Base-by-base conservation (phyloP, 2,113 vertebrate species). In the Poeciliopsis prolifica region DNA sequence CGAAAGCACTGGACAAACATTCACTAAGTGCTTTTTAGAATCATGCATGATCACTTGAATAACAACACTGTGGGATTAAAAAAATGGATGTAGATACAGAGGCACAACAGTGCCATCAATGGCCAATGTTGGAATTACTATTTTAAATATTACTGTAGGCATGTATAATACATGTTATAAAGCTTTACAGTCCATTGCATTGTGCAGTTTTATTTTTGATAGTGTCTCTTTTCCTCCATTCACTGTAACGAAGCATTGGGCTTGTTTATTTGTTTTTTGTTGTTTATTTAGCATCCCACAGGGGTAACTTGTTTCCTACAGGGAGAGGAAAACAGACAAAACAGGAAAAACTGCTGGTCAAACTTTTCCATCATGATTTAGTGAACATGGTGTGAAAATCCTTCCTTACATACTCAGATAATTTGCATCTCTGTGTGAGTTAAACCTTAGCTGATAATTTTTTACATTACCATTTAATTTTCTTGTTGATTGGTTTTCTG, bases 281-380 rank as follows among this genome's bases (percentile, higher is more conserved):
- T 77, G 74, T 87, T 72, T 77, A 70, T 83, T 72, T 77, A 74
- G 75, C 83, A 85, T 68, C 72, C 77, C 80, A 69, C 75, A 78
- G 87, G 81, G 81, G 89, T 80, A 44, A 33, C 74, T 58, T 73
- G 80, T 74, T 84, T 88, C 75, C 82, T 80, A 70, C 74, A 77
- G 87, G 60, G 86, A 84, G 54, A 69, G 62, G 68, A 29, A 68
- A 35, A 78, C 28, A 22, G 12, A 54, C 29, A 64, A 6, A 63
- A 37, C 51, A 61, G 42, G 70, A 37, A 60, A 48, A 76, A 24
- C 35, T 61, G 28, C 60, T 44, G 71, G 78, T 79, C 61, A 67
- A 86, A 84, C 81, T 63, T 73, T 83, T 83, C 77, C 68, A 72
- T 88, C 79, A 70, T 82, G 63, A 86, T 81, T 83, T 77, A 83